Base-by-base conservation (phyloP, 92 coral and sea anemone species). In the Hydrozoanthus gracilis region DNA sequence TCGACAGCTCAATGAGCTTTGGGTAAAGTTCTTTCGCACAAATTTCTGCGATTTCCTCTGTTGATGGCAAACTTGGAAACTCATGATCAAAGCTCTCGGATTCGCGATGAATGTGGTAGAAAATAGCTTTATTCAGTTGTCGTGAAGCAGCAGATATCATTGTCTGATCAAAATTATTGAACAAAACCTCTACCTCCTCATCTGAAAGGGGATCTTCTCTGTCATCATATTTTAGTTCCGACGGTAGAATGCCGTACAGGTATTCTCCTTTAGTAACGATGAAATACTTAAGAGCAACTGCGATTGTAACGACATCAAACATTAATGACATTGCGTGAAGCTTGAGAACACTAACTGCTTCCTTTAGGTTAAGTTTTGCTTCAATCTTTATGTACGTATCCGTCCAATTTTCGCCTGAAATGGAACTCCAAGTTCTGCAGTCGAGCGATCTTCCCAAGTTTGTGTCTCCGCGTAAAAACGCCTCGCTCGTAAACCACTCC, bases 331-430 rank as follows among this genome's bases (percentile, higher is more conserved):
- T 8, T 2, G 77, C 56, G 0, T 72, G 77, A 44, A 72, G 18
- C 56, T 1, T 10, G 54, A 35, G 0, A 45, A 72, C 5, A 0
- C 1, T 7, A 6, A 45, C 54, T 15, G 77, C 54, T 72, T 72
- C 77, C 27, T 72, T 46, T 4, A 1, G 5, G 15, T n/a, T 72
- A 52, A 72, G 35, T 11, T 6, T 3, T 12, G 77, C 77, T 46
- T 16, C 54, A 72, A 72, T 44, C 77, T 72, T 72, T 45, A 72
- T 72, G 52, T 45, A 72, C 16, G 77, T 72, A 45, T 72, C 51
- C 0, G 6, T 48, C 8, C 8, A 14, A 72, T 10, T 46, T 72
- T 46, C 8, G 9, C 35, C 55, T 45, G 7, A 27, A 47, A 6
- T 27, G 0, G 39, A 27, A 27, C 39, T 47, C 77, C 77, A 72